phyloP scores from a whole-genome alignment of 2,113 vertebrate species.

The Xerus inauris region DNA sequence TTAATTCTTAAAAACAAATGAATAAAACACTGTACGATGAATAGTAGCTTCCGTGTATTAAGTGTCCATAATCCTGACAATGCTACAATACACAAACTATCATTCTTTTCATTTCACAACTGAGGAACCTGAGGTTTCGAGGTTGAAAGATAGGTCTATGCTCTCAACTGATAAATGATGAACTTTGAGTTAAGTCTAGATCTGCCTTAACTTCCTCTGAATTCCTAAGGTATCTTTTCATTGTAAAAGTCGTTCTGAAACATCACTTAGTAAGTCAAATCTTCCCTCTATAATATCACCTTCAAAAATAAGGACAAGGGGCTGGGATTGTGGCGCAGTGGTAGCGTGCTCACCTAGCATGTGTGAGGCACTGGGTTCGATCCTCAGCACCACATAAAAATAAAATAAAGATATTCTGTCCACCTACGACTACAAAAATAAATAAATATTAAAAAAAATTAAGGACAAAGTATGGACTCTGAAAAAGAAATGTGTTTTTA shows the following conservation, averaged over 20 bases:
- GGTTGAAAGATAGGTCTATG: conserved; percentile 15
- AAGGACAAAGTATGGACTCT: not conserved
- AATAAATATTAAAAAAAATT: no score
- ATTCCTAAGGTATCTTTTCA: conserved; percentile 24
- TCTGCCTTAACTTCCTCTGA: not conserved
- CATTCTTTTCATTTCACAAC: conserved; percentile 35
- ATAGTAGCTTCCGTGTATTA: not conserved
- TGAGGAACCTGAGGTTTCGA: not conserved
- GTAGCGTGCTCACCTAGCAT: no score
- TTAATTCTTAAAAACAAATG: not conserved
- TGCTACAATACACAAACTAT: not conserved
- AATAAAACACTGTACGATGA: not conserved
- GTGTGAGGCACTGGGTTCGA: no score
- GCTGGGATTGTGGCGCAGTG: no score
- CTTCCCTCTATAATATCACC: not conserved
- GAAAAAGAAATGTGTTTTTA: conserved; percentile 37
- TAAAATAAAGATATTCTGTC: no score
- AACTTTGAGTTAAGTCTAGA: conserved; percentile 38
- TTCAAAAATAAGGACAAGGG: conserved; percentile 60
- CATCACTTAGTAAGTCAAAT: not conserved
- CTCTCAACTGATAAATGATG: conserved; percentile 31
- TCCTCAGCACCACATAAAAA: no score
- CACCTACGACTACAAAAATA: no score
- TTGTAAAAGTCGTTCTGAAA: conserved; percentile 30
- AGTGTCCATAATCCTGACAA: conserved; percentile 26